Evolutionary conservation across 1,140 invertebrate species (phyloP).

Genomic region (Globodera rostochiensis): DNA sequence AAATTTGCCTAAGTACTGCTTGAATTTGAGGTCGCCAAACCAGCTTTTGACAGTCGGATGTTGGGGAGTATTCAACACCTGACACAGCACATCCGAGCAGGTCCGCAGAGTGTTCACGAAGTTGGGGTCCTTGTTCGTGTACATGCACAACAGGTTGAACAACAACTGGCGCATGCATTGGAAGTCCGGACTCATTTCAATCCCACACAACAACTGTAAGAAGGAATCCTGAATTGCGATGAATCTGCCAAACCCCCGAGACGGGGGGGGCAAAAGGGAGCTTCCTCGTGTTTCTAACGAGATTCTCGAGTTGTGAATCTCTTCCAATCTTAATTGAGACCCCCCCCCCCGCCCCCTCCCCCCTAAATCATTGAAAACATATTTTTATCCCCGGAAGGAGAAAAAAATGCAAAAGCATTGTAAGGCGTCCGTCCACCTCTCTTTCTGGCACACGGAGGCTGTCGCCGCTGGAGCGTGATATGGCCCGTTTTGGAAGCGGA

Average conservation of each 20-base stretch:
- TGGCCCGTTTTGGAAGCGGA: conserved; percentile 63
- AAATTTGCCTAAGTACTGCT: neutral
- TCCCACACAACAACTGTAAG: conserved; percentile 58
- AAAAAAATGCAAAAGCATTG: no score
- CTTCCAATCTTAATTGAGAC: no score
- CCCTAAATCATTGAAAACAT: no score
- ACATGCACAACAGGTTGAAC: conserved; percentile 60
- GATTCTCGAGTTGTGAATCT: no score
- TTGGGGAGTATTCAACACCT: conserved; percentile 62
- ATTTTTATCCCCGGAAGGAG: no score
- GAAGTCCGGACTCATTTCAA: conserved; percentile 65
- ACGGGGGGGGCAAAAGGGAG: conserved; percentile 15
- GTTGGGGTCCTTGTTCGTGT: conserved; percentile 55
- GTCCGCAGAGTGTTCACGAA: conserved; percentile 61
- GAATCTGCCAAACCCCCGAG: conserved; percentile 2
- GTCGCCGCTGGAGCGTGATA: conserved; percentile 62
- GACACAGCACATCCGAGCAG: conserved; percentile 59
- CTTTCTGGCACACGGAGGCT: conserved; percentile 62
- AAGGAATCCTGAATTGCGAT: conserved; percentile 47
- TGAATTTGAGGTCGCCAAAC: conserved; percentile 31
- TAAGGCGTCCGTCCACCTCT: conserved; percentile 42
- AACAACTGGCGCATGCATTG: conserved; percentile 64
- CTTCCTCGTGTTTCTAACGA: no score
- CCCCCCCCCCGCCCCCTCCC: no score
- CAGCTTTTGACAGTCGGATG: conserved; percentile 63